Evolutionary conservation across 1,140 invertebrate genomes (phyloP), one percentile per base, ranked within the genome.

Genomic region (Chironomus striatipennis): DNA sequence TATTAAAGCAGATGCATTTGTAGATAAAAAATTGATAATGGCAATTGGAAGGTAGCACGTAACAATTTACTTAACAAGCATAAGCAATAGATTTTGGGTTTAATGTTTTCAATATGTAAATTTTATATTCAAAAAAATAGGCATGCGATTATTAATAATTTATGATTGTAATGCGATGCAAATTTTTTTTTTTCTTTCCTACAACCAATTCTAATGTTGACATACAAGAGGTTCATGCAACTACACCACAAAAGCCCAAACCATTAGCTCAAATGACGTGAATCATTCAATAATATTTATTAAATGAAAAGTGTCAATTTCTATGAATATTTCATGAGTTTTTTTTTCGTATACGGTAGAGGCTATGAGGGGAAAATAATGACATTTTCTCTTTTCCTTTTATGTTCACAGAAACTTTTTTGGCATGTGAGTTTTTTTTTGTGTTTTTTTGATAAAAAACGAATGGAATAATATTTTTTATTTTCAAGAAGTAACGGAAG

Each of bases 61-160:
- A n/a, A 57, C 24, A 34, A 34, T 34, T 57, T 57, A 57, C 12
- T n/a, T 57, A 57, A 57, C 47, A 57, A 57, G 47, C 47, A n/a
- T 57, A 57, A 57, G 47, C 47, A 57, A 57, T 57, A 57, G 47
- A 57, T 57, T 12, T n/a, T n/a, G 12, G 47, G 12, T 57, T 57
- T 57, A n/a, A 57, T 57, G 47, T 57, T 57, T 57, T 57, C 47
- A 12, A n/a, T 57, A 57, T 57, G 47, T n/a, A 57, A 57, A 57
- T 57, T 57, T 34, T 34, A 34, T 34, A 34, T 34, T 34, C 24
- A 15, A n/a, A n/a, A 57, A 57, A 57, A 57, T 57, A 57, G 47
- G 47, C 47, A 57, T 57, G 47, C 47, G n/a, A 57, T 57, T 57
- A n/a, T 57, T n/a, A 57, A 57, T 57, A 57, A 57, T 57, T 57